Base-by-base conservation (phyloP, 2,113 vertebrate genomes). In the Sylvia atricapilla region DNA sequence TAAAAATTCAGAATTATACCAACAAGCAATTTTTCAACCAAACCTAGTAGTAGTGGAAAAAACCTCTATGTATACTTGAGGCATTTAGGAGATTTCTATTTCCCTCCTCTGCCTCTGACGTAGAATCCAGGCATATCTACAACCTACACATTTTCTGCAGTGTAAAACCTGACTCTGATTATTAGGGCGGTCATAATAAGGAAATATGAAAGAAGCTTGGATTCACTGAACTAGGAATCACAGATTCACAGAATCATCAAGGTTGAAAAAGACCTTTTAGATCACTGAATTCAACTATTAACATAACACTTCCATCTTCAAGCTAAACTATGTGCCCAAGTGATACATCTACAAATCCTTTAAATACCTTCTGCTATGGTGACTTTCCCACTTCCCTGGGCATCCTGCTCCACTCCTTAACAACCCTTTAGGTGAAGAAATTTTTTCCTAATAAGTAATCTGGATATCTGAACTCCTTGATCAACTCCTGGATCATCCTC, bases 1-100 rank as follows among this genome's bases (percentile, higher is more conserved):
- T 84, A 80, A 84, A 94, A 93, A 74, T 79, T 56, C 30, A 56
- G 67, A 84, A 79, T 58, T 39, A 80, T 53, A 60, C 5, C 56
- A 92, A 79, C 39, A 18, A 46, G 16, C 27, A 68, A 56, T 92
- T 94, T 87, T 91, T 74, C 67, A 92, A 87, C 63, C 84, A 93
- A 89, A 41, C 24, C 78, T 91, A 41, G 10, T 18, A 67, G 16
- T 15, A 53, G 46, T 43, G 31, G 43, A 37, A 49, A 50, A 49
- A 13, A 2, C 2, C 11, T 39, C 2, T 19, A 28, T 22, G 21
- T 62, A 14, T 55, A 24, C 53, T 69, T 80, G 15, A 76, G 73
- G 35, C 2, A 4, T 62, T 80, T 70, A 58, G 15, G 12, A 76
- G 8, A 74, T 41, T 67, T 44, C 15, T 70, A 30, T 64, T 81